Percentiles rank a stretch among this genome's conserved stretches.
phyloP scores from a whole-genome alignment of 2,888 invertebrate species.

The Sarcophaga subvicina region DNA sequence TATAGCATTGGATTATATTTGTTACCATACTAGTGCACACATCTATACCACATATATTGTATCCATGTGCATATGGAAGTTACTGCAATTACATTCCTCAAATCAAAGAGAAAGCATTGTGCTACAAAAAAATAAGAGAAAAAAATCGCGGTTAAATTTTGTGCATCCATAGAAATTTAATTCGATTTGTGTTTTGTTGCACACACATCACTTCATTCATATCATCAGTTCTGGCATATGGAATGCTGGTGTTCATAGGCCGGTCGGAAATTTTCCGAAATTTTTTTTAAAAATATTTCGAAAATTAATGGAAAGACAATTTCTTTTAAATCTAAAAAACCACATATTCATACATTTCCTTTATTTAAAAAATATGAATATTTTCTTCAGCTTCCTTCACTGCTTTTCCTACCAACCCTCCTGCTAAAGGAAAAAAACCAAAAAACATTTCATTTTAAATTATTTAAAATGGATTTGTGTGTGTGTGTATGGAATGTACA shows the following conservation, averaged over 20 bases:
- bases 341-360: too few species aligned
- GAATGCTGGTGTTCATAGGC: not conserved
- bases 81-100: slow-evolving; percentile 57
- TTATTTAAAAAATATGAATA: too few species aligned
- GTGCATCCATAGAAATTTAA: slow-evolving; percentile 66
- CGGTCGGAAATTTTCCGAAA: slow-evolving; percentile 22
- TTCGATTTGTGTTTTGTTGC: slow-evolving; percentile 60
- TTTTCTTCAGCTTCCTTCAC: not conserved
- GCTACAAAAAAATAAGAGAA: slow-evolving; percentile 42
- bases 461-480: slow-evolving; percentile 22
- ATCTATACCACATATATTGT: too few species aligned
- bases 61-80: slow-evolving; percentile 26
- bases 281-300: too few species aligned
- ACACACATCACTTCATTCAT: slow-evolving; percentile 35
- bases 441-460: slow-evolving; percentile 2
- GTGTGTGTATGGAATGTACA: not conserved
- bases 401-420: too few species aligned
- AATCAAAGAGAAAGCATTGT: slow-evolving; percentile 51
- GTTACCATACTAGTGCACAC: too few species aligned
- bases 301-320: too few species aligned
- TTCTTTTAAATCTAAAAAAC: too few species aligned
- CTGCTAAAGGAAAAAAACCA: too few species aligned
- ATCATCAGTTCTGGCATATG: slow-evolving; percentile 40
- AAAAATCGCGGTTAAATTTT: slow-evolving; percentile 61
- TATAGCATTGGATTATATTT: too few species aligned